phyloP scores from a whole-genome alignment of 2,113 vertebrate genomes.

The Cranoglanis bouderius region DNA sequence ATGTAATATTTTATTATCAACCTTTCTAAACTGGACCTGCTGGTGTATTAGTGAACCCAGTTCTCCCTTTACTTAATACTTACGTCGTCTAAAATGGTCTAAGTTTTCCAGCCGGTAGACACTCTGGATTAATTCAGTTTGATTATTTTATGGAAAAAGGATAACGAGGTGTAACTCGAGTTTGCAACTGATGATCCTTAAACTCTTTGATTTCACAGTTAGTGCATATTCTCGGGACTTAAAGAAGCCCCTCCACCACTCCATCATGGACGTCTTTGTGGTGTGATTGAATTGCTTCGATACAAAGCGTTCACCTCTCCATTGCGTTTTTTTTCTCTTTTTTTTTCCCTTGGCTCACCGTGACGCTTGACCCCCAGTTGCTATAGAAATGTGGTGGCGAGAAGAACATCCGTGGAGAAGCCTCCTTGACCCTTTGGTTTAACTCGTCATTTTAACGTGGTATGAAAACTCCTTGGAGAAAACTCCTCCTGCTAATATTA shows the following conservation, averaged over 20 bases:
- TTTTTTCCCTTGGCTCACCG: constrained; percentile 26
- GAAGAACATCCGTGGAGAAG: constrained; percentile 58
- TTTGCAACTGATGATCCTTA: constrained; percentile 11
- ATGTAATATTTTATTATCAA: not conserved
- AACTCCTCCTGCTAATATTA: constrained; percentile 56
- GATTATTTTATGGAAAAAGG: constrained; percentile 11
- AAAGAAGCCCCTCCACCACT: constrained; percentile 47
- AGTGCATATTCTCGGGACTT: constrained; percentile 38
- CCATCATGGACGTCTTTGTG: constrained; percentile 59
- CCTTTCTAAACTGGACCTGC: not conserved
- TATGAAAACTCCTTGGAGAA: constrained; percentile 50
- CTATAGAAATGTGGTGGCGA: constrained; percentile 67
- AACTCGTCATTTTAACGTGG: constrained; percentile 64
- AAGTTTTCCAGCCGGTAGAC: not conserved
- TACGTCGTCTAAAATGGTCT: no score
- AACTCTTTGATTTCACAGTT: constrained; percentile 7
- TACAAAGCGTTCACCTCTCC: constrained; percentile 54
- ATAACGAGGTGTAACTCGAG: not conserved
- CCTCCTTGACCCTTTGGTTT: constrained; percentile 67
- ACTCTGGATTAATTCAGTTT: constrained; percentile 11
- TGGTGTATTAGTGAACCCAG: not conserved
- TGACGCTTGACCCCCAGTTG: constrained; percentile 64
- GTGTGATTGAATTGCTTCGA: constrained; percentile 62
- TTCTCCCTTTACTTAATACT: not conserved
- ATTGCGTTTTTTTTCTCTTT: constrained; percentile 48